Base-by-base conservation (phyloP, 2,113 vertebrate species). In the Laterallus jamaicensis region DNA sequence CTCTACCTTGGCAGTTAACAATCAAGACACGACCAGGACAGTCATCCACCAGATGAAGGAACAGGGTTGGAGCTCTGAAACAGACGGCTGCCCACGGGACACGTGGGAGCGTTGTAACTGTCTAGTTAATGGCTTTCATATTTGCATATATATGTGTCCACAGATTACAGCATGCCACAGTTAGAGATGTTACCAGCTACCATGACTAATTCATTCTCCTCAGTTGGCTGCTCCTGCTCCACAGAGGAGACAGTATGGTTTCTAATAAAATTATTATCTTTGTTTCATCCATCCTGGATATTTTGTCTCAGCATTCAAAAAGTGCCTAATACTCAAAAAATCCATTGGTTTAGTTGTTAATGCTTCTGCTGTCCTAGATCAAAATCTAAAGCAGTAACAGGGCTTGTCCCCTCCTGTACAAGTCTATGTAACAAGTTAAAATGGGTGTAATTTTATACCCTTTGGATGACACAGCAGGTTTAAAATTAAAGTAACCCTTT, bases 1-100 rank as follows among this genome's bases (percentile, higher is more conserved):
- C 54, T 28, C 52, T 37, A 32, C 55, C 49, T 42, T 69, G 67
- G 78, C 66, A 76, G 78, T 56, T 35, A 37, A 14, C 35, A 17
- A 10, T 21, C 35, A 49, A n/a, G 42, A 17, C 16, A n/a, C 0
- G 2, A 18, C 2, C 11, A 55, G 63, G 56, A 25, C 0, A 1
- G n/a, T 7, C 1, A 0, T 42, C 35, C 69, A 60, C 31, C 0
- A 0, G 59, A 3, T 12, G n/a, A 52, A 39, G 39, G 54, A 71
- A 42, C 2, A 54, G 49, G 80, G 49, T 44, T 5, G 1, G 11
- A 37, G 67, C 18, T 69, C 31, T 28, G 74, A 31, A 55, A 40
- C 71, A 69, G 50, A 31, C 25, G 2, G 52, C 84, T 64, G 60
- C 71, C 70, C 6, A 3, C 14, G 59, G 29, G 55, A 54, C 56